Evolutionary conservation across 2,797 vertebrate species (phyloP).

Genomic region (Mus caroli): DNA sequence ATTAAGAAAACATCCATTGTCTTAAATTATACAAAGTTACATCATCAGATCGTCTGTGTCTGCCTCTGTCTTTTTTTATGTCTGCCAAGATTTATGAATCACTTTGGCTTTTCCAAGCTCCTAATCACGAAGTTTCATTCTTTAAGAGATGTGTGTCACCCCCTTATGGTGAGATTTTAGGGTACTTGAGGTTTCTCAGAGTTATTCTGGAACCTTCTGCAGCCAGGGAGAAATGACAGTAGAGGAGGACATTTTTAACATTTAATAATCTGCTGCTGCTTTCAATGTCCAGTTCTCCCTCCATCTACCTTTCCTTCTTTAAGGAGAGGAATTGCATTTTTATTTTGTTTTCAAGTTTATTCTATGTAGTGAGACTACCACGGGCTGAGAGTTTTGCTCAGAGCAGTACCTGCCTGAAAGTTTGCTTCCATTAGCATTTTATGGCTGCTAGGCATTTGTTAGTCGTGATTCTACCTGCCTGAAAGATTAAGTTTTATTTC

Average conservation of each 20-base stretch:
- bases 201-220: neutral
- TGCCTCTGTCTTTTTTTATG: neutral
- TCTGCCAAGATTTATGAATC: constrained; percentile 18
- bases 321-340: constrained; percentile 1
- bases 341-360: neutral
- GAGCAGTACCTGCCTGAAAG: neutral
- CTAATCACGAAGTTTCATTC: constrained; percentile 16
- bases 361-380: neutral
- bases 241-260: neutral
- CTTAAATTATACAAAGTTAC: neutral
- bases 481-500: neutral
- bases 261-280: neutral
- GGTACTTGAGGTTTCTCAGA: constrained; percentile 22
- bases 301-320: neutral
- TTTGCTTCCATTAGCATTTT: neutral
- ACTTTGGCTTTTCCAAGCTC: neutral
- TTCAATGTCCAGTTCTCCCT: neutral
- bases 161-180: neutral
- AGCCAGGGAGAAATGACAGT: neutral
- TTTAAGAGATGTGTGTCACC: neutral
- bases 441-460: neutral
- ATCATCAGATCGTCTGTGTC: neutral
- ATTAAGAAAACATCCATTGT: neutral
- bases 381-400: neutral
- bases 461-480: neutral